phyloP scores from a whole-genome alignment of 2,888 invertebrate species.

The Zaprionus obscuricornis region DNA sequence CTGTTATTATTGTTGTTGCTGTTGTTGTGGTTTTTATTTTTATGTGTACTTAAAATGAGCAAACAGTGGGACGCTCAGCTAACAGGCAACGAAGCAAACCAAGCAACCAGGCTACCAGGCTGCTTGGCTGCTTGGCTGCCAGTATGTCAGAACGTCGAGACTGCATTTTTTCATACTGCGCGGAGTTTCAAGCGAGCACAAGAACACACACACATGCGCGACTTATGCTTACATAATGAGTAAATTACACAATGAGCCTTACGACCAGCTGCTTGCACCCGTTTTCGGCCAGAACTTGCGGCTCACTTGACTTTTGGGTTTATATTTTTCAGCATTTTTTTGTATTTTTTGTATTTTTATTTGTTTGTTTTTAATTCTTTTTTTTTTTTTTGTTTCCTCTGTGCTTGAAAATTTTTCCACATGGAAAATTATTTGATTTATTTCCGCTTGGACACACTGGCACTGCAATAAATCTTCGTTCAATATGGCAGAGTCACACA shows the following conservation, averaged over 20 bases:
- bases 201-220: slow-evolving; percentile 18
- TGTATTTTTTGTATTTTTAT: slow-evolving; percentile 9
- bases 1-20: slow-evolving; percentile 19
- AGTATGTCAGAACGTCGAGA: slow-evolving; percentile 21
- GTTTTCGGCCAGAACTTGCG: slow-evolving; percentile 40
- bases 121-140: slow-evolving; percentile 24
- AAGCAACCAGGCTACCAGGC: no score
- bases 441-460: slow-evolving; percentile 80
- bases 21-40: background rate
- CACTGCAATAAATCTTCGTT: slow-evolving; percentile 82
- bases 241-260: slow-evolving; percentile 76
- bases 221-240: slow-evolving; percentile 72
- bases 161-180: slow-evolving; percentile 37
- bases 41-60: slow-evolving; percentile 60
- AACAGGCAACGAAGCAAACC: background rate
- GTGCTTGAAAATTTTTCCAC: slow-evolving; percentile 77
- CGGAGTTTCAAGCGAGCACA: slow-evolving; percentile 37
- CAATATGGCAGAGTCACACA: slow-evolving; percentile 73
- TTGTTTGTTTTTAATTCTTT: slow-evolving; percentile 23
- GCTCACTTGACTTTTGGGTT: slow-evolving; percentile 65
- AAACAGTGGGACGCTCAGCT: slow-evolving; percentile 17
- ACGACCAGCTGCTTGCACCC: slow-evolving; percentile 37
- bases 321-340: slow-evolving; percentile 56
- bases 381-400: slow-evolving; percentile 10
- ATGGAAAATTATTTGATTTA: slow-evolving; percentile 82